Conservation (phyloP, 2,113 vertebrate genomes). For the Collichthys lucidus region DNA sequence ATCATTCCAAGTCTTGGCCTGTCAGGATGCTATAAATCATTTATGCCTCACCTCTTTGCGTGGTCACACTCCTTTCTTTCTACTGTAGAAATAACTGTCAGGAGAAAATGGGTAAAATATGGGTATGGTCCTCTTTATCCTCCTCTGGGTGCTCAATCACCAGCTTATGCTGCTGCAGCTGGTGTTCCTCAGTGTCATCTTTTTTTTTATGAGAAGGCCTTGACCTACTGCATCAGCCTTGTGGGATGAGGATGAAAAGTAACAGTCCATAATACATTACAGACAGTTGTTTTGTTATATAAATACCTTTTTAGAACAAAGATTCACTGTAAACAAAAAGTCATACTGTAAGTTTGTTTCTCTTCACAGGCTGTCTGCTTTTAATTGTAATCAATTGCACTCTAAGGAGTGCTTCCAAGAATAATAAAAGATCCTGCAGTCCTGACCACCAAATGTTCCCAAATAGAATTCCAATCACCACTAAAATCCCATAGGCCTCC, state of each 20-base stretch:
- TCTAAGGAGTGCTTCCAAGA: conserved; percentile 38
- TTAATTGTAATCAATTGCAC: conserved; percentile 30
- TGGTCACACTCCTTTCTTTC: conserved; percentile 61
- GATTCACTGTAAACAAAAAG: neutral
- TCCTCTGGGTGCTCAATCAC: conserved; percentile 15
- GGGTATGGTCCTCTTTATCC: conserved; percentile 7
- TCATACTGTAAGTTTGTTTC: neutral
- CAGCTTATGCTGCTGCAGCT: conserved; percentile 27
- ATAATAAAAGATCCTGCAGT: conserved; percentile 50
- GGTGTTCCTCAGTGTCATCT: conserved; percentile 17
- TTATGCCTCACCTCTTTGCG: conserved; percentile 66
- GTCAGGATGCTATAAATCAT: conserved; percentile 76
- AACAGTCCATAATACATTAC: neutral
- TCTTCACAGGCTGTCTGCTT: neutral
- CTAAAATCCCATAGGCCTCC: conserved; percentile 58
- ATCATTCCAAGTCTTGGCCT: conserved; percentile 80
- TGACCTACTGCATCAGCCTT: conserved; percentile 10
- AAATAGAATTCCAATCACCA: conserved; percentile 56
- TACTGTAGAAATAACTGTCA: conserved; percentile 59
- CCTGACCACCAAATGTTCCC: conserved; percentile 63
- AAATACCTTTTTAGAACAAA: conserved; percentile 4
- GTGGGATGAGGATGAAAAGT: conserved; percentile 18
- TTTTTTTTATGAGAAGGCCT: neutral
- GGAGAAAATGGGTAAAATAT: conserved; percentile 35
- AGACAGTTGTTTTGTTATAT: conserved; percentile 11